Conservation (phyloP, 2,888 invertebrate species). For the Oeneis ivallda region DNA sequence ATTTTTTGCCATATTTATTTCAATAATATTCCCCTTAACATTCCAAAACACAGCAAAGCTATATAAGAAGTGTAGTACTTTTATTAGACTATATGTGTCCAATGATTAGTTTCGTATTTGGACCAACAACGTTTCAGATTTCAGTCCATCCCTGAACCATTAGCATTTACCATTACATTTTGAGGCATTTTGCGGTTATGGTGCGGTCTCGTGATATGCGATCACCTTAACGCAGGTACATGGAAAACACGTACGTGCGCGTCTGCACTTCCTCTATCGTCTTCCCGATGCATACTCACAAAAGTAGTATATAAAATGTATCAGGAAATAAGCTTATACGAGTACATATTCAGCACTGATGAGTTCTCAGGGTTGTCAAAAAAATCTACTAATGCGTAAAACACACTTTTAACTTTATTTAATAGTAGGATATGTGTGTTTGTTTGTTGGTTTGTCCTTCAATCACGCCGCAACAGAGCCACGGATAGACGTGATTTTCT, state of each 20-base stretch:
- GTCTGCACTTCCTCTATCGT: background rate
- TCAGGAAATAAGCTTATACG: conserved; percentile 1
- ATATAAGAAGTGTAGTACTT: no score
- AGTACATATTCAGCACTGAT: background rate
- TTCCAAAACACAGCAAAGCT: no score
- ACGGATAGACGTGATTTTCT: no score
- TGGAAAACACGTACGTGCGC: background rate
- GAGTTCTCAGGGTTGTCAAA: background rate
- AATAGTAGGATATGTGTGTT: no score
- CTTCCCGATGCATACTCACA: background rate
- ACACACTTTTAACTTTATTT: no score
- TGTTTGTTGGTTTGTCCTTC: no score
- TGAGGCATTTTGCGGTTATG: no score
- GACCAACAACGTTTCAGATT: background rate
- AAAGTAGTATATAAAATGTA: background rate
- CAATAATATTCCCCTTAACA: no score
- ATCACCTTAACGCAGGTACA: background rate
- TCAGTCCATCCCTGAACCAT: background rate
- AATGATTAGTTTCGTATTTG: no score
- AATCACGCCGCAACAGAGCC: no score
- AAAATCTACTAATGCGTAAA: background rate
- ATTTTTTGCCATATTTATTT: no score
- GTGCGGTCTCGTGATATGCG: background rate
- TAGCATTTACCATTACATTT: background rate
- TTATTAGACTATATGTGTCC: no score